Conservation (phyloP, 2,888 invertebrate species). For the Xylota sylvarum region DNA sequence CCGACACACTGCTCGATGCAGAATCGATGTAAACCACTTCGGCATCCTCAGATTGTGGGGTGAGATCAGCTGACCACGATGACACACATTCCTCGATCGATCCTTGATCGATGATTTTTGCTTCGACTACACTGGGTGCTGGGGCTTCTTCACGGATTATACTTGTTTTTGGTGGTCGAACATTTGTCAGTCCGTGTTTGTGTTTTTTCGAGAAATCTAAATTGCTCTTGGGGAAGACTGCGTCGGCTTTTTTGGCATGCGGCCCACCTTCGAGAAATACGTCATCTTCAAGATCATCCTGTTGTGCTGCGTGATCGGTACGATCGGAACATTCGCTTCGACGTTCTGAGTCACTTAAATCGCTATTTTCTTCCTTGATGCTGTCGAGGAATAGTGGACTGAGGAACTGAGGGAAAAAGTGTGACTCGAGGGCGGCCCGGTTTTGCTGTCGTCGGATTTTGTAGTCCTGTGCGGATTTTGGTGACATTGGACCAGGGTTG, state of each 20-base stretch:
- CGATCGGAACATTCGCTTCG: constrained; percentile 82
- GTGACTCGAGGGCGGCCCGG: constrained; percentile 86
- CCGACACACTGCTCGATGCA: constrained; percentile 88
- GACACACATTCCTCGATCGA: constrained; percentile 87
- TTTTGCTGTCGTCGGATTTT: constrained; percentile 86
- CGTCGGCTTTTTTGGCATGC: constrained; percentile 82
- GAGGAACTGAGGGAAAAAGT: constrained; percentile 87
- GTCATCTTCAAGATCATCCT: constrained; percentile 80
- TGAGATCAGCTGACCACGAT: constrained; percentile 85
- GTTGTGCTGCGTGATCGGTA: constrained; percentile 71
- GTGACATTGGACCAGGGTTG: constrained; percentile 3
- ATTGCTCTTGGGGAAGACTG: constrained; percentile 84
- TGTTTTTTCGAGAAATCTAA: constrained; percentile 83
- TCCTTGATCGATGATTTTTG: constrained; percentile 86
- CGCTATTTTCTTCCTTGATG: constrained; percentile 92
- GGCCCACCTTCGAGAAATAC: constrained; percentile 84
- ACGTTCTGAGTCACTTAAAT: constrained; percentile 87
- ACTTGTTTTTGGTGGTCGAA: constrained; percentile 78
- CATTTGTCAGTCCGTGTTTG: constrained; percentile 77
- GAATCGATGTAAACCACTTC: constrained; percentile 90
- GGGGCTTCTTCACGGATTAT: constrained; percentile 82
- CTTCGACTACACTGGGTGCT: constrained; percentile 87
- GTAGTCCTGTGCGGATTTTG: constrained; percentile 82
- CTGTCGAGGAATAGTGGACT: constrained; percentile 90
- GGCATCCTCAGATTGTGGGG: constrained; percentile 86